These are phyloP conservation scores for Fissipunctia ypsillon DNA, from an alignment of 2,888 invertebrate genomes.

Conservation along the genomic window DNA sequence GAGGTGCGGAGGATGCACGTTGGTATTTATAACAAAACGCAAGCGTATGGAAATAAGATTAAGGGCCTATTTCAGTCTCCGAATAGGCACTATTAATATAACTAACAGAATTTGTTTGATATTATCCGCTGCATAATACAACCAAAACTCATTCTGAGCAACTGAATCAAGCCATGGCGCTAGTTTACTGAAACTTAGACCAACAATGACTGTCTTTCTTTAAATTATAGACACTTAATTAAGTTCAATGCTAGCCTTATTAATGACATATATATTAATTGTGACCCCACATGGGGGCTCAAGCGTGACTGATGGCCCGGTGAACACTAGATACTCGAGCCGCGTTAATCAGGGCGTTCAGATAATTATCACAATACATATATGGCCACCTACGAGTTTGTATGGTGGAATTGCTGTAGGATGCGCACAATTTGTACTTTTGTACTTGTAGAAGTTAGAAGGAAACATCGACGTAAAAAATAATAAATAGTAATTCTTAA, in stretches of 20 bases:
- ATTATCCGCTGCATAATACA: not conserved
- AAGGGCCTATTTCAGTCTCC: not conserved
- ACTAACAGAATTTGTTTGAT: not conserved
- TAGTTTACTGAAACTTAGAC: not conserved
- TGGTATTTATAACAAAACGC: no score
- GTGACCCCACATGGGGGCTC: not conserved
- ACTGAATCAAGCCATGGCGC: not conserved
- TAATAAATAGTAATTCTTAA: no score
- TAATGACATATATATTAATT: not conserved
- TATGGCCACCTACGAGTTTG: not conserved
- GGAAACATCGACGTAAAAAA: no score
- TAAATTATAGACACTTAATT: not conserved
- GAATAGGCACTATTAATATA: no score
- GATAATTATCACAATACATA: slow-evolving; percentile 28
- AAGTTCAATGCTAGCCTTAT: not conserved
- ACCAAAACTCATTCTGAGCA: not conserved
- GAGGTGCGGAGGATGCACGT: no score
- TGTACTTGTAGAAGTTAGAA: no score
- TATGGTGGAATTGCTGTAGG: not conserved
- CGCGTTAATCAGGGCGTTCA: slow-evolving; percentile 28
- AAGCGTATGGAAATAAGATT: not conserved
- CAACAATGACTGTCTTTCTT: not conserved
- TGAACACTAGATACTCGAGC: slow-evolving; percentile 3
- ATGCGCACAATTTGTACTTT: not conserved
- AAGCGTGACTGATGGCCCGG: slow-evolving; percentile 4